These are phyloP conservation scores for Achlya flavicornis DNA, from an alignment of 2,888 invertebrate species.

Conservation along the genomic window DNA sequence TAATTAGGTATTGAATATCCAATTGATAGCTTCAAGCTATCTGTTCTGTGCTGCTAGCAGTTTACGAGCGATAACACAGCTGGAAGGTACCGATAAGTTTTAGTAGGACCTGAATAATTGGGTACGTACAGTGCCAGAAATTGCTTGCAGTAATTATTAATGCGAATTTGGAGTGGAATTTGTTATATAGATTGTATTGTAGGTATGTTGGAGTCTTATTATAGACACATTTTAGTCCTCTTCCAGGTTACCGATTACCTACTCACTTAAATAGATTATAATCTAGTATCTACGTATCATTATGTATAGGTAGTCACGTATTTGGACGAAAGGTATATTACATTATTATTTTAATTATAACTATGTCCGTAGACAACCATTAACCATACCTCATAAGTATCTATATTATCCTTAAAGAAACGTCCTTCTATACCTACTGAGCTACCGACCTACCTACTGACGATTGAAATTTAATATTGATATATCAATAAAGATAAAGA, in stretches of 20 bases:
- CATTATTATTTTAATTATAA: no score
- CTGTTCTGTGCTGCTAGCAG: neutral
- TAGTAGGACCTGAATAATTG: neutral
- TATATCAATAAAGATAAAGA: neutral
- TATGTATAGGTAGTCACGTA: no score
- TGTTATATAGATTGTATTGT: no score
- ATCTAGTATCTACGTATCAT: neutral
- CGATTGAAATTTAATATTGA: no score
- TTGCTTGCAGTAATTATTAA: constrained; percentile 1
- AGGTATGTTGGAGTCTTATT: neutral
- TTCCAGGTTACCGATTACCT: no score
- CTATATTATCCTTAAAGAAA: no score
- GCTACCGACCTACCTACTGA: no score
- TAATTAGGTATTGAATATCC: neutral
- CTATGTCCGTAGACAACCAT: no score
- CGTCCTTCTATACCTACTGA: no score
- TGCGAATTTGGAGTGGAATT: neutral
- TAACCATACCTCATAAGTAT: no score
- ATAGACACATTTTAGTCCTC: no score
- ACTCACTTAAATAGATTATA: neutral
- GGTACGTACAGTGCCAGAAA: neutral
- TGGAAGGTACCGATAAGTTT: neutral
- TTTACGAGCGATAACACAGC: neutral
- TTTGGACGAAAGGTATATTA: neutral
- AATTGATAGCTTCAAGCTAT: neutral